Base-by-base conservation (phyloP, 1,140 invertebrate species). In the Dolichoris vasculosae region DNA sequence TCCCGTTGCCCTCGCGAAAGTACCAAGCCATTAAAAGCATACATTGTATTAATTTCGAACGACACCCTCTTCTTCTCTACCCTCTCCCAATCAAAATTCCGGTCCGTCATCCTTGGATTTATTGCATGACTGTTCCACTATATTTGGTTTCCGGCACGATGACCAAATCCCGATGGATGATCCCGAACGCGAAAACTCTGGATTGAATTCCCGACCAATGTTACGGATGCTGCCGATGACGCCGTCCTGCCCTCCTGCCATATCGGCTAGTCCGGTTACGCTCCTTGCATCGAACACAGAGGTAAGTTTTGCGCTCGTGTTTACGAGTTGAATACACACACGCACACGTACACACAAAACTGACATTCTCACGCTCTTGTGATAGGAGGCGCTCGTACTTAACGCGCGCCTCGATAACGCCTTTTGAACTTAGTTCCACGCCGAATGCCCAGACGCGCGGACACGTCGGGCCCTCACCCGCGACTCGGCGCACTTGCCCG, bases 101-200 rank as follows among this genome's bases (percentile, higher is more conserved):
- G 32, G 15, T 43, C 69, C 69, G 8, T 73, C 26, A 46, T 76
- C 43, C 73, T 76, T 30, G 8, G 20, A 32, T 63, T 51, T 63
- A 40, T 51, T 32, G 35, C 3, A 86, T 84, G 88, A 51, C 64
- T 30, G n/a, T 26, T 46, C 59, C 43, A 8, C 30, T 51, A 30
- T 71, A 17, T 51, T 40, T 51, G 48, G 38, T 80, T 80, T 90
- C 89, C 89, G 88, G 89, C 89, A 26, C 23, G 23, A 17, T 4
- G 59, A 1, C 30, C 32, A 23, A 59, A 82, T 84, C 71, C 67
- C 48, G 77, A 86, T 89, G 90, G 89, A 90, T 89, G 88, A 73
- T 82, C 80, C 80, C 73, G 67, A 71, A 20, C 55, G 26, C 35
- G 40, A 32, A 76, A 77, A 40, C 63, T 15, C 11, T 6, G 9